phyloP scores from a whole-genome alignment of 2,113 vertebrate genomes.

The Ornithorhynchus anatinus region DNA sequence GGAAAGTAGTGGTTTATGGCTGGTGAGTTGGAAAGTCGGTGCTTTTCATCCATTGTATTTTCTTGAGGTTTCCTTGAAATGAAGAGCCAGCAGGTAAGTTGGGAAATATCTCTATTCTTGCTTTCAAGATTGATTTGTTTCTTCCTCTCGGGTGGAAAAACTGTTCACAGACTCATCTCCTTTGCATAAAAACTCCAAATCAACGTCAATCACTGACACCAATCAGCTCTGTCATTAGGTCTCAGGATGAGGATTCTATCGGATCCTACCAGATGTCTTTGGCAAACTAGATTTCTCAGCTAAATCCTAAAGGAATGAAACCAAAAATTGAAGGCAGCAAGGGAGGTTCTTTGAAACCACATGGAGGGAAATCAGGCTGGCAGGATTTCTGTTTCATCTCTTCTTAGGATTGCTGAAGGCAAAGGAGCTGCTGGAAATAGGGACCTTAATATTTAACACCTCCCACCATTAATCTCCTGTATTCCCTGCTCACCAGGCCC shows the following conservation, averaged over 20 bases:
- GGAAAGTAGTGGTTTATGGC: too few relatives aligned
- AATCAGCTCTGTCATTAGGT: slow-evolving; percentile 12
- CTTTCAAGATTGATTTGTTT: background rate
- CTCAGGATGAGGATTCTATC: slow-evolving; percentile 13
- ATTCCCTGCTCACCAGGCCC: slow-evolving; percentile 43
- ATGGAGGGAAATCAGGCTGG: too few relatives aligned
- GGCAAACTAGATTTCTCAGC: slow-evolving; percentile 30
- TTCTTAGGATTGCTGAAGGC: slow-evolving; percentile 10
- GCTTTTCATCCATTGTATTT: background rate
- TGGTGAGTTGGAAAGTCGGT: too few relatives aligned
- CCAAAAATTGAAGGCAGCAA: too few relatives aligned
- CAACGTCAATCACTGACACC: background rate
- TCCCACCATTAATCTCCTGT: slow-evolving; percentile 53
- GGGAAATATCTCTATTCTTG: background rate
- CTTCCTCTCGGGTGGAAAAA: background rate
- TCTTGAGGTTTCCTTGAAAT: background rate
- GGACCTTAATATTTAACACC: slow-evolving; percentile 73
- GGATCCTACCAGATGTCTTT: slow-evolving; percentile 39
- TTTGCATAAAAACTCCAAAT: slow-evolving; percentile 40
- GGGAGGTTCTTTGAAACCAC: too few relatives aligned
- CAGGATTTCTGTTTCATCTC: background rate
- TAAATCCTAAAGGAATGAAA: too few relatives aligned
- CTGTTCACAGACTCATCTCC: background rate
- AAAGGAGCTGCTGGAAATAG: slow-evolving; percentile 62
- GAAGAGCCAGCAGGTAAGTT: background rate